phyloP scores from a whole-genome alignment of 2,113 vertebrate species.

The Mystacornis crossleyi region DNA sequence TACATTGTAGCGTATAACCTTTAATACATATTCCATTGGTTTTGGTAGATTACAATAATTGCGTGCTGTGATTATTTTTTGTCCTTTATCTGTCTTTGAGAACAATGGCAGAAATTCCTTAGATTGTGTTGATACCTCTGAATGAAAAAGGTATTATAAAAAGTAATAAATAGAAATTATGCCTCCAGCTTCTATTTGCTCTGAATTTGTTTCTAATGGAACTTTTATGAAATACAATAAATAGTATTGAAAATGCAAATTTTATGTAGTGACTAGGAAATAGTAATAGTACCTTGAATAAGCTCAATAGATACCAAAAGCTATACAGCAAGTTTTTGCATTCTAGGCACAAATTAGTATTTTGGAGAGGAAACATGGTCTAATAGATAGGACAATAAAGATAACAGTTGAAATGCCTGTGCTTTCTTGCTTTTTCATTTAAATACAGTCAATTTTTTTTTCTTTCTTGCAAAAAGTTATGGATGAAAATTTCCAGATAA shows the following conservation, averaged over 20 bases:
- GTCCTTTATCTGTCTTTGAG: conserved; percentile 15
- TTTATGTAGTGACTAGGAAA: background rate
- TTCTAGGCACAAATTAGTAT: background rate
- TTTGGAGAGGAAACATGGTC: background rate
- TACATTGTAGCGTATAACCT: background rate
- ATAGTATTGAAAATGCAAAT: background rate
- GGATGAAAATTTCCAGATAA: background rate
- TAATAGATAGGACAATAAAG: background rate
- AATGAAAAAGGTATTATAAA: conserved; percentile 8
- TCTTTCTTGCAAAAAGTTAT: background rate
- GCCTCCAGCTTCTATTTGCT: background rate
- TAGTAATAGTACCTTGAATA: background rate
- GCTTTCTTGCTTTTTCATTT: background rate
- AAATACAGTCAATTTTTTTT: background rate
- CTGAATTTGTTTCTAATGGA: conserved; percentile 29
- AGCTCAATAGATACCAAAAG: background rate
- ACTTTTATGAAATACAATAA: conserved; percentile 28
- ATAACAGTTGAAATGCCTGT: background rate
- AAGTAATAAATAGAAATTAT: conserved; percentile 45
- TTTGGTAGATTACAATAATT: background rate
- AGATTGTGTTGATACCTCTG: background rate
- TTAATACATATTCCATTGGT: background rate
- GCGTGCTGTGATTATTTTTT: background rate
- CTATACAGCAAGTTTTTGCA: background rate
- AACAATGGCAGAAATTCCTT: background rate